Conservation (phyloP, 2,797 vertebrate species). For the Hypotaenidia okinawae region DNA sequence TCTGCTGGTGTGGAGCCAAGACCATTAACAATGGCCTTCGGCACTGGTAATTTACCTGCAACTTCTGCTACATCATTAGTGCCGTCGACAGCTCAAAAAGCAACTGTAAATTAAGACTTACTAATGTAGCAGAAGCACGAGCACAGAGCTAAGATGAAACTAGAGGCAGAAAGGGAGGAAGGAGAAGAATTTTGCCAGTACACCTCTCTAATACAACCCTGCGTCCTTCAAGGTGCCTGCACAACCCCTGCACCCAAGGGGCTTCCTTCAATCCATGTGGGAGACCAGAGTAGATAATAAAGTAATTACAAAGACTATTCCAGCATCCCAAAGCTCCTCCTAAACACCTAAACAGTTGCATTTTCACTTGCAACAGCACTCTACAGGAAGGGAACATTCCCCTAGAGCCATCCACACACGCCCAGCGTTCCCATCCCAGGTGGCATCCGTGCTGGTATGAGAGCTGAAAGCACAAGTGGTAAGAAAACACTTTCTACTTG, state of each 20-base stretch:
- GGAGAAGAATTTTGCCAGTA: no score
- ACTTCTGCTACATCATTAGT: background rate
- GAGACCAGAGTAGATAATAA: background rate
- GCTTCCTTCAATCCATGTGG: background rate
- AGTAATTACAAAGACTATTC: background rate
- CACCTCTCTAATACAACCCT: background rate
- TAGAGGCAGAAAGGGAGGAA: background rate
- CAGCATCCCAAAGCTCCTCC: background rate
- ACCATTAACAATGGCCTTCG: background rate
- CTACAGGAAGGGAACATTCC: background rate
- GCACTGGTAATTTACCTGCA: background rate
- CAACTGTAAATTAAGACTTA: background rate
- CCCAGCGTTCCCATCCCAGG: background rate
- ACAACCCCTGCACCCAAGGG: background rate
- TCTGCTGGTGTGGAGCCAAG: background rate
- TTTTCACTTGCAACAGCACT: background rate
- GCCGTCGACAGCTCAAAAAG: background rate
- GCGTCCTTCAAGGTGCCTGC: background rate
- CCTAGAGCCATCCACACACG: background rate
- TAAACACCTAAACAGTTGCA: background rate
- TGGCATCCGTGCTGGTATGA: background rate
- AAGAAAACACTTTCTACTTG: background rate
- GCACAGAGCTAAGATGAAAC: background rate
- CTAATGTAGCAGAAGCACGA: background rate
- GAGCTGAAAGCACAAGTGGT: background rate